Base-by-base conservation (phyloP, 2,797 vertebrate species). In the Cygnus olor region DNA sequence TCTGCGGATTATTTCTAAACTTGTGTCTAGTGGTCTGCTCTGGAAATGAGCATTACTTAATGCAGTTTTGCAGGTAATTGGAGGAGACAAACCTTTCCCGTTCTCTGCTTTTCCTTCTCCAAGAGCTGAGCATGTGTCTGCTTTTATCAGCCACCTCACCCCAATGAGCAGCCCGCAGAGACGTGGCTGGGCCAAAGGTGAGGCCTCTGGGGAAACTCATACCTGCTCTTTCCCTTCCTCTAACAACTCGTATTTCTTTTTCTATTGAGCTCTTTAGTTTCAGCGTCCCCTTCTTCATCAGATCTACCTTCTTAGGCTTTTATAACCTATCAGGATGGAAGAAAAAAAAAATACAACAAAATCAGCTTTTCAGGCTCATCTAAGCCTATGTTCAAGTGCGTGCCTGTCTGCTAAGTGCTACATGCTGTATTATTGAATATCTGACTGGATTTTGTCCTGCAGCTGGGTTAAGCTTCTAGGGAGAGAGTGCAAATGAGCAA, bases 141-240 rank as follows among this genome's bases (percentile, higher is more conserved):
- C 64, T 90, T 78, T 78, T 32, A 68, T 74, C 80, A 32, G 56
- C 7, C 91, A 85, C 51, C 65, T 73, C 16, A 58, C n/a, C 40
- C 64, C 79, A 60, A 40, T 11, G 2, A 38, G 58, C 0, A 1
- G 80, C 66, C 70, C 5, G 0, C 0, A 0, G 57, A 69, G 63
- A 84, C 1, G 2, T 0, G 0, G 61, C 1, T 0, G 17, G 22
- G 36, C 66, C 17, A 6, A 16, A 68, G 87, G 85, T 47, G 78
- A 81, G 57, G 42, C 53, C n/a, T 61, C 13, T 2, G 30, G 47
- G 68, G 15, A 73, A 72, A 34, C 6, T 20, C 60, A 32, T 70
- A 70, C 69, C 71, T 54, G 38, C 60, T 40, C 79, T 22, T 60
- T 66, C 32, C 60, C 56, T 34, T 58, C 30, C 60, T 36, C 32